Evolutionary conservation across 2,888 invertebrate genomes (phyloP), one percentile per base, ranked within the genome.

Genomic region (Drosophila ezoana): DNA sequence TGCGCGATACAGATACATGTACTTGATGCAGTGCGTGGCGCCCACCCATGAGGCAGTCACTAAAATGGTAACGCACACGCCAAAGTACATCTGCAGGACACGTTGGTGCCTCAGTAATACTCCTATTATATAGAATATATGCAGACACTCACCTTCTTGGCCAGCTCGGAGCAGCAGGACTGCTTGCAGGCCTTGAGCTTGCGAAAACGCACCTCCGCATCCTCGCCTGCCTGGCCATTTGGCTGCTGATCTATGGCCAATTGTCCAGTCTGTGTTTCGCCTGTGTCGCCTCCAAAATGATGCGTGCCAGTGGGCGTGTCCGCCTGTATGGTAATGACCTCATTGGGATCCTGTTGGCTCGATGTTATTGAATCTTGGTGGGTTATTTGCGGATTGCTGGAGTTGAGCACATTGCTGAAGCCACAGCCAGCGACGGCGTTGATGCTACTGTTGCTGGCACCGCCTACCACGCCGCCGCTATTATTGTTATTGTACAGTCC

Each of bases 21-120:
- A 96, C 92, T 97, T 97, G 83, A 97, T 96, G 91, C 97, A 96
- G 90, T 98, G 97, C 1, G 98, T 97, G n/a, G 97, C 96, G 0
- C 97, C 97, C 48, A 97, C 98, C 97, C 98, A 98, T 13, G 97
- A 96, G 9, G 95, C 95, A n/a, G 97, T 97, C 58, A 98, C 95
- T 80, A 96, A 94, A 61, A 96, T 94, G 40, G 96, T 97, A 71
- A 98, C 96, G 93, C 97, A 96, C 68, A 97, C 95, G 54, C 97
- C 97, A 91, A 96, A 97, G 91, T 97, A 97, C 91, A 97, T 96
- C 97, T 97, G 93, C 53, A 10, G 43, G 6, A 33, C 1, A 4
- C 0, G 37, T 8, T 32, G 14, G 10, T 0, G 4, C 32, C 16
- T 47, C n/a, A 49, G 20, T 35, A 0, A n/a, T n/a, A 11, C n/a